Percentiles rank a stretch among this genome's conserved stretches.
These are phyloP conservation scores for Trissolcus basalis DNA, from an alignment of 1,140 invertebrate genomes.

Conservation along the genomic window DNA sequence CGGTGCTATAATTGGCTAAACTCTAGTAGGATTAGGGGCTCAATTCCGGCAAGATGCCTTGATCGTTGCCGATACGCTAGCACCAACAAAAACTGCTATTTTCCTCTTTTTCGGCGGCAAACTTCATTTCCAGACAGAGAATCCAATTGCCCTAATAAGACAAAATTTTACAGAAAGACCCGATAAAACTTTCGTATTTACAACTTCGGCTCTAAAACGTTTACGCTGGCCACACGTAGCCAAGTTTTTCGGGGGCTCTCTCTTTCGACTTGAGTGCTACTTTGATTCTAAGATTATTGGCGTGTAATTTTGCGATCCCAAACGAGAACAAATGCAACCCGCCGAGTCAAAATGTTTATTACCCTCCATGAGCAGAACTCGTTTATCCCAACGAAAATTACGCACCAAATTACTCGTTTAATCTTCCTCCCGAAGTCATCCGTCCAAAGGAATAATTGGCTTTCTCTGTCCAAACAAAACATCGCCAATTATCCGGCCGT, in stretches of 20 bases:
- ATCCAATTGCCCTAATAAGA: slow-evolving; percentile 56
- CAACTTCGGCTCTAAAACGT: slow-evolving; percentile 33
- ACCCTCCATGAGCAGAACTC: neutral
- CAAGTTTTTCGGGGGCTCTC: slow-evolving; percentile 10
- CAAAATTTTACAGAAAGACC: slow-evolving; percentile 40
- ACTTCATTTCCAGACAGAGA: slow-evolving; percentile 41
- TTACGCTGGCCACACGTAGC: neutral
- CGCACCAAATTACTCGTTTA: too few species aligned
- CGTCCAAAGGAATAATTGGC: slow-evolving; percentile 1
- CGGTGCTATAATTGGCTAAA: slow-evolving; percentile 60
- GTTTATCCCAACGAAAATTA: too few species aligned
- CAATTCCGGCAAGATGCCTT: slow-evolving; percentile 54
- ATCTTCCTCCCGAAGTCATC: too few species aligned
- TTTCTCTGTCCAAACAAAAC: slow-evolving; percentile 2
- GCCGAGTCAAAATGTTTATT: neutral
- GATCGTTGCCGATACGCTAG: slow-evolving; percentile 42
- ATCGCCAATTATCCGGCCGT: slow-evolving; percentile 11
- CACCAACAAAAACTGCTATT: slow-evolving; percentile 48
- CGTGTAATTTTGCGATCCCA: neutral
- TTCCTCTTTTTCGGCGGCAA: slow-evolving; percentile 40
- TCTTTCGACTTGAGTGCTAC: neutral
- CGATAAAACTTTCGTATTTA: slow-evolving; percentile 49
- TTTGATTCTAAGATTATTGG: neutral
- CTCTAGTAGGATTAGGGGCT: slow-evolving; percentile 58
- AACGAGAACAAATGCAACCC: neutral